Evolutionary conservation across 2,113 vertebrate genomes (phyloP).

Genomic region (Prunella himalayana): DNA sequence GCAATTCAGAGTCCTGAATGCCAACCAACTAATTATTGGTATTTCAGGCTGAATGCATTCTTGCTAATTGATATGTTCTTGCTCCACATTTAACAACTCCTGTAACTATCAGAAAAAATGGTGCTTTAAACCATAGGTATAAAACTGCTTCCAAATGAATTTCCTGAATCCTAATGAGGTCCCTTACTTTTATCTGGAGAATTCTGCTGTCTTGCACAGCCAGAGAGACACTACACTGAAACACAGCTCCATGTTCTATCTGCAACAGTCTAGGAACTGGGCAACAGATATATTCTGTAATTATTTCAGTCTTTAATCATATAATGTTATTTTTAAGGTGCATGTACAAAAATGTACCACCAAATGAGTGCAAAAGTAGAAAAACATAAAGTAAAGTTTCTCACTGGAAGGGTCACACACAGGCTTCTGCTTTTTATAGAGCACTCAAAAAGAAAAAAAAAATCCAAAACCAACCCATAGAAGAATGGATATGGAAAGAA

Average conservation of each 20-base stretch:
- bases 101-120: background rate
- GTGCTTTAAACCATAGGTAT: constrained; percentile 6
- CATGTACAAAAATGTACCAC: background rate
- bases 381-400: background rate
- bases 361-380: background rate
- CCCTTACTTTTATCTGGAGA: background rate
- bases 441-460: background rate
- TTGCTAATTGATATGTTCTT: constrained; percentile 4
- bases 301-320: background rate
- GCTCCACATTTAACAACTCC: constrained; percentile 27
- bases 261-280: background rate
- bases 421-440: background rate
- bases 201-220: background rate
- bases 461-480: background rate
- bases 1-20: constrained; percentile 22
- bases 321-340: background rate
- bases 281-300: background rate
- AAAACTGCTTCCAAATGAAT: constrained; percentile 18
- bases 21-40: background rate
- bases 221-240: background rate
- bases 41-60: constrained; percentile 17
- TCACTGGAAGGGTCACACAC: background rate
- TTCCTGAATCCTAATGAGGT: constrained; percentile 14
- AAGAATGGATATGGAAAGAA: background rate
- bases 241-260: background rate